phyloP scores from a whole-genome alignment of 2,888 invertebrate genomes.

The Conus canariensis region DNA sequence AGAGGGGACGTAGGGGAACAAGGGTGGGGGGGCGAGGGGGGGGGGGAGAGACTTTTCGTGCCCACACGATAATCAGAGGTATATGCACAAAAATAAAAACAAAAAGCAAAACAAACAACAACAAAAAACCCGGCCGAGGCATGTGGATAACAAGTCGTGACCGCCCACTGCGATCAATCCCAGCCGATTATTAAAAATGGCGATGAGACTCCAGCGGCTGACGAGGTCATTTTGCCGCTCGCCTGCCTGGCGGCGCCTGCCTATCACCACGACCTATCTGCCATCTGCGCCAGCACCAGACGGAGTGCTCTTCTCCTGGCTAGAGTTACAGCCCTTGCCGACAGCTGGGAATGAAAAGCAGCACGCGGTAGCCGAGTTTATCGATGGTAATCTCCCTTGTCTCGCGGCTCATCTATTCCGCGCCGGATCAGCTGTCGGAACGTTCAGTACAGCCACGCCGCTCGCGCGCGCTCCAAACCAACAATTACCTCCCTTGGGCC shows the following conservation, averaged over 20 bases:
- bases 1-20: too few relatives aligned
- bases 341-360: conserved; percentile 42
- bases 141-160: not conserved
- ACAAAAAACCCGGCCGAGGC: not conserved
- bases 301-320: conserved; percentile 32
- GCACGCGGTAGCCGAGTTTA: conserved; percentile 41
- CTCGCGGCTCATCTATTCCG: conserved; percentile 34
- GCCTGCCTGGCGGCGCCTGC: conserved; percentile 27
- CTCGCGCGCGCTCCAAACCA: conserved; percentile 22
- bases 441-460: conserved; percentile 5
- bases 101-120: not conserved
- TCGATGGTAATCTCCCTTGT: conserved; percentile 44
- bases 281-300: conserved; percentile 25
- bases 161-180: conserved; percentile 30
- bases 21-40: not conserved
- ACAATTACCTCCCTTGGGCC: conserved; percentile 37
- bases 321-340: conserved; percentile 36
- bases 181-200: conserved; percentile 35
- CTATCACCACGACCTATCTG: conserved; percentile 28
- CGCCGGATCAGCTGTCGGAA: conserved; percentile 31
- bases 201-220: conserved; percentile 8
- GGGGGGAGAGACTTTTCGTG: not conserved
- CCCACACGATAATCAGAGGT: too few relatives aligned
- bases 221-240: conserved; percentile 26
- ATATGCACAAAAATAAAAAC: not conserved